Conservation (phyloP, 2,797 vertebrate genomes). For the Epinephelus awoara region DNA sequence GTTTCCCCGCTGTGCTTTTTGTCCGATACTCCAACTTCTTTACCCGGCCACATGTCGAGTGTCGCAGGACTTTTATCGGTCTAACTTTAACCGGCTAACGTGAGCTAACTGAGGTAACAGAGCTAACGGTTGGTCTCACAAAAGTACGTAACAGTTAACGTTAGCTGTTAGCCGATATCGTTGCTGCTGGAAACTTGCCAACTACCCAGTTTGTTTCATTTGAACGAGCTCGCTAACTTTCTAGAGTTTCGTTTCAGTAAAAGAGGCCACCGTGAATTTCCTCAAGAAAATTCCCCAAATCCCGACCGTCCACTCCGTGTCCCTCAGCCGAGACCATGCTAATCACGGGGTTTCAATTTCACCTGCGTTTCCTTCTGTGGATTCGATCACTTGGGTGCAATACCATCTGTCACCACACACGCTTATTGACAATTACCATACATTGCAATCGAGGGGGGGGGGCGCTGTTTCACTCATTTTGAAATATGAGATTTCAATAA, state of each 20-base stretch:
- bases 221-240: background rate
- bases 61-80: background rate
- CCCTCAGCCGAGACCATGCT: background rate
- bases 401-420: constrained; percentile 8
- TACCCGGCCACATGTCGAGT: background rate
- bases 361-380: background rate
- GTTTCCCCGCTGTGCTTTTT: background rate
- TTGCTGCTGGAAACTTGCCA: background rate
- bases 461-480: constrained; percentile 18
- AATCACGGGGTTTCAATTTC: background rate
- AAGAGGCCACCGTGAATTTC: background rate
- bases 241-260: background rate
- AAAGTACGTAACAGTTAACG: background rate
- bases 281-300: background rate
- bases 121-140: too few species aligned
- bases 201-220: background rate
- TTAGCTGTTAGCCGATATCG: too few species aligned
- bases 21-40: background rate
- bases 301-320: too few species aligned
- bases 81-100: background rate
- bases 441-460: background rate
- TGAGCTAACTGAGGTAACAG: background rate
- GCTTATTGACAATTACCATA: too few species aligned
- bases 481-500: background rate
- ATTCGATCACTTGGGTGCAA: background rate